Evolutionary conservation across 2,113 vertebrate species (phyloP), one percentile per base, ranked within the genome.

Genomic region (Copsychus sechellarum): DNA sequence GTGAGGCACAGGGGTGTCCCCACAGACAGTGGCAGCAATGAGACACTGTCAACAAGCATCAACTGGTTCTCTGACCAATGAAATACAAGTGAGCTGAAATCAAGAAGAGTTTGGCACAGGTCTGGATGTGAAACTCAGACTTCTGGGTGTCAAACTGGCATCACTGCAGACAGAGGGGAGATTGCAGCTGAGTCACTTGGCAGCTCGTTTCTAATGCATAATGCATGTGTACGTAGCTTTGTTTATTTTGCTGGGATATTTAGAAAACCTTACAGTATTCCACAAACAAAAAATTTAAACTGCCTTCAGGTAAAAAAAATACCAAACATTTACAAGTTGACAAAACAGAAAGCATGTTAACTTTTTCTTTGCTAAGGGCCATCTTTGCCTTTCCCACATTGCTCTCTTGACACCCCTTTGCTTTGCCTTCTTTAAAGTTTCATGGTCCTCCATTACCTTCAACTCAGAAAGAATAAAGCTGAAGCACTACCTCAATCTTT

Each of bases 11-110:
- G 24, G 17, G 47, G 28, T 12, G 5, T 1, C 12, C 14, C 26
- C 0, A 0, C 0, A 3, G 29, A 40, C 28, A 74, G 8, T 2
- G 53, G 40, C 61, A 87, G 54, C 6, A 62, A 45, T 0, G 1
- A 28, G 62, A 61, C 1, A 10, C 18, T 3, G 2, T 4, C 67
- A 66, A 9, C 21, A 16, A 22, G 21, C 47, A 66, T 21, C 42
- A 53, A 1, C 18, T 47, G 29, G 8, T 17, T 54, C 45, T 54
- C 45, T 60, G n/a, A 50, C 13, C 4, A 9, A 8, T 4, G 31
- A 51, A 58, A 67, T 6, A 34, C 13, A 6, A 45, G 34, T 2
- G 23, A 60, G 14, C 4, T 50, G 62, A 73, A 66, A 47, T 11
- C 23, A 61, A 50, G 11, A 48, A 38, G 38, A 70, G 54, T 22